Evolutionary conservation across 2,113 vertebrate genomes (phyloP).

Genomic region (Cyphotilapia sp.): DNA sequence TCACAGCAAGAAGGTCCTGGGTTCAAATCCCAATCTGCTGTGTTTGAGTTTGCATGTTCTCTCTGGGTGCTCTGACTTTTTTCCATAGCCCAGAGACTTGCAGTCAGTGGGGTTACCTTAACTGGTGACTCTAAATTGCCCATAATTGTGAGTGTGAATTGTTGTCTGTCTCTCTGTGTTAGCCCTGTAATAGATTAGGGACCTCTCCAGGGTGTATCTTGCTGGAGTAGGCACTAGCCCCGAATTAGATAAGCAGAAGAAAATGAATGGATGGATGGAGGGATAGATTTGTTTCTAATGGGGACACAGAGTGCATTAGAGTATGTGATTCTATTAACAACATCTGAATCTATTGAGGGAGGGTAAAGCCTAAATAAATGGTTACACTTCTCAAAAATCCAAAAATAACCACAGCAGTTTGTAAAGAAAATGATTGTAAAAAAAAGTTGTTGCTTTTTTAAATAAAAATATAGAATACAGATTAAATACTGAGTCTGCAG

Average conservation of each 20-base stretch:
- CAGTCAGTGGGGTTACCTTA: background rate
- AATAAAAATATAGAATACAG: background rate
- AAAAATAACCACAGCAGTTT: background rate
- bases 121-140: background rate
- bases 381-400: background rate
- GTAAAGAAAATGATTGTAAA: background rate
- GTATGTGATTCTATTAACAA: background rate
- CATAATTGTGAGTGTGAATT: background rate
- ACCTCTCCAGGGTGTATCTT: background rate
- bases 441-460: background rate
- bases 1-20: background rate
- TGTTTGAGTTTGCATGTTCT: background rate
- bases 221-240: background rate
- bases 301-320: background rate
- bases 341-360: background rate
- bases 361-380: background rate
- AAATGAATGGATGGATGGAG: background rate
- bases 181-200: background rate
- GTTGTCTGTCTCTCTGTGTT: background rate
- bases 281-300: background rate
- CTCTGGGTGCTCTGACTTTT: background rate
- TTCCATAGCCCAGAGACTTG: background rate
- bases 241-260: background rate
- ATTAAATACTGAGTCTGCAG: background rate
- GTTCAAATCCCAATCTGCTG: background rate